Percentiles rank a stretch among this genome's conserved stretches.
phyloP scores from a whole-genome alignment of 2,888 invertebrate species.

The Parnassius orleans region DNA sequence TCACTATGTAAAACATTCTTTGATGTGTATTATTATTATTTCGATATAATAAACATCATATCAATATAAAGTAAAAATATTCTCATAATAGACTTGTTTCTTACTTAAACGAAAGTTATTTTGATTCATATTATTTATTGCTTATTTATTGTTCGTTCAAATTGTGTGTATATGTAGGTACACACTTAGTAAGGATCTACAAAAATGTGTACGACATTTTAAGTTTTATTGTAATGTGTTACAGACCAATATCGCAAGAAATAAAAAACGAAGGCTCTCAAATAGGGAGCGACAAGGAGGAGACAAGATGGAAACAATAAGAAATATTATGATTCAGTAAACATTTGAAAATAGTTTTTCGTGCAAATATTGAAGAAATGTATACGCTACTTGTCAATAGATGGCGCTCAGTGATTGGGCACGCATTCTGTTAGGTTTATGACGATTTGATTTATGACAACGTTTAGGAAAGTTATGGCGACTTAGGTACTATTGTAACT shows the following conservation, averaged over 20 bases:
- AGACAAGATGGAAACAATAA: conserved; percentile 18
- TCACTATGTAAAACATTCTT: too few relatives aligned
- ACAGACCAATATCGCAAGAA: neutral
- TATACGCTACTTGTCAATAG: conserved; percentile 12
- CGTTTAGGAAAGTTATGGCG: conserved; percentile 17
- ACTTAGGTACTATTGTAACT: neutral
- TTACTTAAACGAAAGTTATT: too few relatives aligned
- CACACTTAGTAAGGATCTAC: too few relatives aligned
- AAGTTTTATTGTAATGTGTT: neutral
- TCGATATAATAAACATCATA: too few relatives aligned
- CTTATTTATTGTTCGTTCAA: too few relatives aligned
- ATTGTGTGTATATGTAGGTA: too few relatives aligned
- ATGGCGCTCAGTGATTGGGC: conserved; percentile 24
- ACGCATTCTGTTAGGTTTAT: conserved; percentile 18
- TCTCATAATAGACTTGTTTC: too few relatives aligned
- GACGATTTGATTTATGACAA: conserved; percentile 22
- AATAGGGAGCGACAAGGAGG: neutral
- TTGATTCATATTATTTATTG: too few relatives aligned
- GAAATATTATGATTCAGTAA: conserved; percentile 11
- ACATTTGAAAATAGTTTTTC: conserved; percentile 23
- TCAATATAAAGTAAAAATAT: too few relatives aligned
- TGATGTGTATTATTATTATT: too few relatives aligned
- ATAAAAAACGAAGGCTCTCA: neutral
- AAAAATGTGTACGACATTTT: neutral
- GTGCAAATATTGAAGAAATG: conserved; percentile 20